Conservation (phyloP, 2,113 vertebrate genomes). For the Peromyscus polionotus region DNA sequence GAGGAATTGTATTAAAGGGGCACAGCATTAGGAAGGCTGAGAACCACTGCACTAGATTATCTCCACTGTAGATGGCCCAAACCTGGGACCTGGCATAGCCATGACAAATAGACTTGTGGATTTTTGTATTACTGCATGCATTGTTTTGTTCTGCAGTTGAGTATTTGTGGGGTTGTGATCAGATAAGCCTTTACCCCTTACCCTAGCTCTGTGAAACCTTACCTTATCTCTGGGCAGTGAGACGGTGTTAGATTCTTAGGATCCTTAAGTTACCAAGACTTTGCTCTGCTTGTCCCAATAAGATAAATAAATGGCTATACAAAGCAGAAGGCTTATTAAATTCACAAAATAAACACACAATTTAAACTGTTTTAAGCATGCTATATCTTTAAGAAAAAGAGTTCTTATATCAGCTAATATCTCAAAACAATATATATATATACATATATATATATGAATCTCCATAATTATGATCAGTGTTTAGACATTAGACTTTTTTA, state of each 20-base stretch:
- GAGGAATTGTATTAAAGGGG: no score
- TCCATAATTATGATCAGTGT: constrained; percentile 1
- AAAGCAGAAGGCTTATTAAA: constrained; percentile 16
- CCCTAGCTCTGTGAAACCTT: neutral
- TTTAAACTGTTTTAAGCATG: neutral
- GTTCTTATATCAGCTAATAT: neutral
- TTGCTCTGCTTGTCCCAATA: neutral
- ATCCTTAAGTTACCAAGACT: neutral
- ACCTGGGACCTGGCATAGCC: neutral
- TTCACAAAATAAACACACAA: constrained; percentile 30
- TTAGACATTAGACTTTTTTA: neutral
- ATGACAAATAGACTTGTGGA: neutral
- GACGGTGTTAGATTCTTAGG: neutral
- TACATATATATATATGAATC: neutral
- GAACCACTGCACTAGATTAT: neutral
- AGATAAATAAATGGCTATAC: neutral
- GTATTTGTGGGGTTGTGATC: neutral
- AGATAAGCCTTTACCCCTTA: neutral
- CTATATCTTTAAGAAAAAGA: constrained; percentile 30
- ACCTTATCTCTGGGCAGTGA: neutral
- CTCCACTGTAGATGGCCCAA: neutral
- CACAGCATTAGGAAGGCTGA: no score
- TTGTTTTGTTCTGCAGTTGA: neutral
- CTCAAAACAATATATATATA: neutral
- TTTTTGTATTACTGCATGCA: neutral